Evolutionary conservation across 2,888 invertebrate genomes (phyloP).

Genomic region (Tribolium freemani): DNA sequence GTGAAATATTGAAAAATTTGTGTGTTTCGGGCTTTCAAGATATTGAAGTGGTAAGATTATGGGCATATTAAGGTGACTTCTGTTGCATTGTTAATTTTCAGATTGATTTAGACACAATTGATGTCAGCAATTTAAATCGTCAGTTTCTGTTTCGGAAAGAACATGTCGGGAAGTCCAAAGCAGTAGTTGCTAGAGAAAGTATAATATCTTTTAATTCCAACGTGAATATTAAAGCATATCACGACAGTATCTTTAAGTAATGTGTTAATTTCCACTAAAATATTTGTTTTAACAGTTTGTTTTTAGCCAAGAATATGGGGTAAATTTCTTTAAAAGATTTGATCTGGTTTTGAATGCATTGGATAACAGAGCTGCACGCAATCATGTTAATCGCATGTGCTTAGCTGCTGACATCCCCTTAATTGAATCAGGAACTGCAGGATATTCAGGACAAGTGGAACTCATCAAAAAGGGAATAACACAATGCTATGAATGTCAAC

Average conservation of each 20-base stretch:
- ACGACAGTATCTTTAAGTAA: slow-evolving; percentile 94
- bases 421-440: slow-evolving; percentile 97
- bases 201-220: slow-evolving; percentile 90
- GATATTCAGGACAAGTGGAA: slow-evolving; percentile 97
- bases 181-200: slow-evolving; percentile 90
- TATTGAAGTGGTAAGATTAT: slow-evolving; percentile 88
- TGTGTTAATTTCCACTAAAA: background rate
- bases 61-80: background rate
- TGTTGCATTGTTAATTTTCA: slow-evolving; percentile 67
- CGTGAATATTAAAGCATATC: slow-evolving; percentile 89
- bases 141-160: slow-evolving; percentile 99
- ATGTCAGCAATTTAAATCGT: slow-evolving; percentile 98
- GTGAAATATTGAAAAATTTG: slow-evolving; percentile 97
- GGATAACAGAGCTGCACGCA: slow-evolving; percentile 96
- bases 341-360: slow-evolving; percentile 95
- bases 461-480: slow-evolving; percentile 88
- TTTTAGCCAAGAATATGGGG: slow-evolving; percentile 86
- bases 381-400: slow-evolving; percentile 99
- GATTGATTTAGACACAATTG: slow-evolving; percentile 99
- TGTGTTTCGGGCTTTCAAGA: slow-evolving; percentile 93
- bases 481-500: slow-evolving; percentile 97
- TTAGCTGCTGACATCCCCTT: slow-evolving; percentile 94
- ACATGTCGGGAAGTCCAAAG: slow-evolving; percentile 98
- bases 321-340: slow-evolving; percentile 93
- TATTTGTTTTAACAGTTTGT: background rate